phyloP scores from a whole-genome alignment of 2,888 invertebrate genomes.

The Pollenia labialis region DNA sequence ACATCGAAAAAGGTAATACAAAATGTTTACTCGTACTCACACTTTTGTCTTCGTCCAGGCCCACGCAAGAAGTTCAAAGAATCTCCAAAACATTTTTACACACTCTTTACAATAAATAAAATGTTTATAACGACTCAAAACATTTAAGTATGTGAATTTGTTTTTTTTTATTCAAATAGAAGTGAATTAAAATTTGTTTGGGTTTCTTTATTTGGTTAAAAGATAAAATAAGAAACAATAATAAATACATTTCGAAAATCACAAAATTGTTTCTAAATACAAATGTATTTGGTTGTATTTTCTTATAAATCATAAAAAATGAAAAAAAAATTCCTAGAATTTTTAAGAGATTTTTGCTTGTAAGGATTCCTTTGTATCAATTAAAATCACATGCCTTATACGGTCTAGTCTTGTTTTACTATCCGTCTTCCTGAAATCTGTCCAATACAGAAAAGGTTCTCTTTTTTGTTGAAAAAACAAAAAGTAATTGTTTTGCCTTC shows the following conservation, averaged over 20 bases:
- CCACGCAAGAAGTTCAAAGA: constrained; percentile 17
- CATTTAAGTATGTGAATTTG: constrained; percentile 8
- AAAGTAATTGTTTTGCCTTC: constrained; percentile 11
- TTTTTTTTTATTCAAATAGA: constrained; percentile 10
- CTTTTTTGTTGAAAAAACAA: not conserved
- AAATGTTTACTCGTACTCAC: not conserved
- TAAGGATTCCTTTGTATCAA: constrained; percentile 30
- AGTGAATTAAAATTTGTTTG: constrained; percentile 9
- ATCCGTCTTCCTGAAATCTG: not conserved
- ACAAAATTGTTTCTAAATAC: not conserved
- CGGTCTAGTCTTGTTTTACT: not conserved
- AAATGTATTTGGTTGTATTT: not conserved
- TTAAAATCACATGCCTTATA: constrained; percentile 4
- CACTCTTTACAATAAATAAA: not conserved
- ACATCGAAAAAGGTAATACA: constrained; percentile 40
- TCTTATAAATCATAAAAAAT: constrained; percentile 20
- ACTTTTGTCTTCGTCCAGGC: constrained; percentile 1
- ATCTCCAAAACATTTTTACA: constrained; percentile 4
- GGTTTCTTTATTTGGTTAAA: constrained; percentile 6
- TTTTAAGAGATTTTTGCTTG: not conserved
- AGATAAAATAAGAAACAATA: constrained; percentile 15
- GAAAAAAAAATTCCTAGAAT: constrained; percentile 23
- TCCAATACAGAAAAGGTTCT: not conserved
- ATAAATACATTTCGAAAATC: not conserved
- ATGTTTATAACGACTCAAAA: not conserved